Conservation (phyloP, 2,888 invertebrate genomes). For the Callinectes sapidus region DNA sequence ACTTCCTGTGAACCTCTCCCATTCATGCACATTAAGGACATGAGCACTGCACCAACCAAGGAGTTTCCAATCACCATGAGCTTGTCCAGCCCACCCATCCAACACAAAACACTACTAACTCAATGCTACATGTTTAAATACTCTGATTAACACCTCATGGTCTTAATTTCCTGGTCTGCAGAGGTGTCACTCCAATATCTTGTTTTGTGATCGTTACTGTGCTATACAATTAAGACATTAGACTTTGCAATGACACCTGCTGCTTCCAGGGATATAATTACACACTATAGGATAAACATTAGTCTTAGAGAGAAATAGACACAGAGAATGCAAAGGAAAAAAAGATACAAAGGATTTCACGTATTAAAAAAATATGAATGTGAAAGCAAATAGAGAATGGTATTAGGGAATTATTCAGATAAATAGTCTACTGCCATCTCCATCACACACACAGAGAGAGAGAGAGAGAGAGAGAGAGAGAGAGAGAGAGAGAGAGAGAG, state of each 20-base stretch:
- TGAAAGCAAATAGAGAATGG: background rate
- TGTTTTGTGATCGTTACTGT: too few species aligned
- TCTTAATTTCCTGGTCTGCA: background rate
- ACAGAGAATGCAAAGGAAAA: background rate
- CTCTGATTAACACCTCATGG: background rate
- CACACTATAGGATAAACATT: background rate
- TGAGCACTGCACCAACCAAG: background rate
- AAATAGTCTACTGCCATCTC: background rate
- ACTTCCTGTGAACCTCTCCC: too few species aligned
- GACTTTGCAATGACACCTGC: background rate
- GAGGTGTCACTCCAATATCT: background rate
- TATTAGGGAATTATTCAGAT: background rate
- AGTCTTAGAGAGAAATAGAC: background rate
- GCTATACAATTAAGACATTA: background rate
- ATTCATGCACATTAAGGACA: background rate
- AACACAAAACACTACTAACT: background rate
- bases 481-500: conserved; percentile 13
- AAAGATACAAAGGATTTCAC: background rate
- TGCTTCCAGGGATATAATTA: background rate
- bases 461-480: conserved; percentile 13
- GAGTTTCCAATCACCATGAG: background rate
- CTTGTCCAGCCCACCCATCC: background rate
- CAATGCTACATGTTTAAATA: background rate
- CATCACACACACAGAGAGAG: background rate
- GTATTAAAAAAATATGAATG: background rate